These are phyloP conservation scores for Orchestia grillus DNA, from an alignment of 1,140 invertebrate species.

Conservation along the genomic window DNA sequence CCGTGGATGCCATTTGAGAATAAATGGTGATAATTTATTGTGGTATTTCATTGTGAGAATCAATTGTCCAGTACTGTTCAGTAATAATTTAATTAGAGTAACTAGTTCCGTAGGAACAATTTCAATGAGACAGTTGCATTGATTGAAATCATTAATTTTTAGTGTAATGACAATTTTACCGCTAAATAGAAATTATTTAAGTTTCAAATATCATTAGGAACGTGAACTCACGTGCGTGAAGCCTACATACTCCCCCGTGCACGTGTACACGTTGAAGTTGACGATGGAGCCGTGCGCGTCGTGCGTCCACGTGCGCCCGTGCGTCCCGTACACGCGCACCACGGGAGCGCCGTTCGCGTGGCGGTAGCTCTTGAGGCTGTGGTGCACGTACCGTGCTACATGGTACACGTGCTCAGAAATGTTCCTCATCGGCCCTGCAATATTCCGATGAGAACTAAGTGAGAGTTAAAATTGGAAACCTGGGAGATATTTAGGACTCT, in stretches of 20 bases:
- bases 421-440: constrained; percentile 76
- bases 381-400: constrained; percentile 81
- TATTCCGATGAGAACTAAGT: not conserved
- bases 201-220: constrained; percentile 60
- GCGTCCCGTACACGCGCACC: constrained; percentile 79
- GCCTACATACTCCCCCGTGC: constrained; percentile 85
- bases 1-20: too few species aligned
- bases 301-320: constrained; percentile 78
- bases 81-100: too few species aligned
- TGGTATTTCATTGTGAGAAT: too few species aligned
- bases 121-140: too few species aligned
- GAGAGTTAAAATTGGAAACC: too few species aligned
- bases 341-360: constrained; percentile 83
- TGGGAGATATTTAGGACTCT: not conserved
- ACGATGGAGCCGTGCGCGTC: constrained; percentile 86
- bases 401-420: constrained; percentile 83
- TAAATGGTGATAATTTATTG: too few species aligned
- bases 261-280: constrained; percentile 87
- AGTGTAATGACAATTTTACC: too few species aligned
- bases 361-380: constrained; percentile 76
- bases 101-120: too few species aligned
- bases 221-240: constrained; percentile 81
- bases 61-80: too few species aligned
- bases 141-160: too few species aligned
- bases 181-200: too few species aligned